A percentile compares a stretch with the other conserved stretches of the same genome.
phyloP scores from a whole-genome alignment of 2,797 vertebrate species.

The Enteromius paludinosus region DNA sequence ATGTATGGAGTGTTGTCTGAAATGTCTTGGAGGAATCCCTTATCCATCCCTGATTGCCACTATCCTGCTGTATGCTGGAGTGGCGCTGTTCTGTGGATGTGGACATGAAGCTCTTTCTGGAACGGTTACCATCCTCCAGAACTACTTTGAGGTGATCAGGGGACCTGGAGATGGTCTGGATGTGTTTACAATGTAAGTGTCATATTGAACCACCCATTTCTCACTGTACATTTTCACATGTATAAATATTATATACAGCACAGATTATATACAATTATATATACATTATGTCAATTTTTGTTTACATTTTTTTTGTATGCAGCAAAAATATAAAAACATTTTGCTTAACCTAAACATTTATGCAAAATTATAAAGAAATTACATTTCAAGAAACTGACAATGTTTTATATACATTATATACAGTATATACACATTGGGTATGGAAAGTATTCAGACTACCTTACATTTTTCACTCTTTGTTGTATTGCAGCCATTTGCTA shows the following conservation, averaged over 20 bases:
- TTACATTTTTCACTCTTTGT: no score
- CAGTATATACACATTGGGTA: no score
- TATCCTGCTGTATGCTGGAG: conserved; percentile 94
- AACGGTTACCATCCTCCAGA: conserved; percentile 96
- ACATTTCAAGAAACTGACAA: no score
- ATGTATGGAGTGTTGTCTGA: conserved; percentile 97
- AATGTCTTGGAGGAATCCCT: conserved; percentile 96
- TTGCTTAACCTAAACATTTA: not conserved
- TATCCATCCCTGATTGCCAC: conserved; percentile 96
- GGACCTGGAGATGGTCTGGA: conserved; percentile 91
- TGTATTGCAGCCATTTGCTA: no score
- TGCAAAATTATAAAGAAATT: no score
- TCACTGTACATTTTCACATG: not conserved
- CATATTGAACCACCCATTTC: not conserved
- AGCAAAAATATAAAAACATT: no score
- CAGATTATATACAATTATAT: not conserved
- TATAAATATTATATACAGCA: not conserved
- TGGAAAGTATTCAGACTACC: no score
- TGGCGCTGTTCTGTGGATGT: conserved; percentile 96
- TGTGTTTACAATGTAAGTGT: conserved; percentile 95
- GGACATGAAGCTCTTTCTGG: conserved; percentile 96
- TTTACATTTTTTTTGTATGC: no score
- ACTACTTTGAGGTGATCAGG: conserved; percentile 96
- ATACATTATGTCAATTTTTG: no score
- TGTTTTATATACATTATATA: no score